Conservation (phyloP, 2,888 invertebrate species). For the Sisyra nigra region DNA sequence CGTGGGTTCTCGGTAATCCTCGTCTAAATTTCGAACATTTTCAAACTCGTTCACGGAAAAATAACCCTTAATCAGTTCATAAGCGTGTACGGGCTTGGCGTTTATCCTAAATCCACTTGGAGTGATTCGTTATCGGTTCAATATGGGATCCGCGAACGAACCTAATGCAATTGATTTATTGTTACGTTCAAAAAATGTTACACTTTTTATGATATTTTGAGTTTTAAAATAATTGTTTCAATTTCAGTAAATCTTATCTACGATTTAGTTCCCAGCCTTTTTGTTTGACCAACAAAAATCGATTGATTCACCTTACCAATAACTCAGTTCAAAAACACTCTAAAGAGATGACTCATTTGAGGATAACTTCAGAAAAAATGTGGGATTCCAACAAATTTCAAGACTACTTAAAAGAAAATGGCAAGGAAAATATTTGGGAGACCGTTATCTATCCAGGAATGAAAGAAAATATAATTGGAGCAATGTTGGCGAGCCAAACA, state of each 20-base stretch:
- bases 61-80: too few species aligned
- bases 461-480: slow-evolving; percentile 36
- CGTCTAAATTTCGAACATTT: too few species aligned
- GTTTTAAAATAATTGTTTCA: slow-evolving; percentile 8
- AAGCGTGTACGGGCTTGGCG: too few species aligned
- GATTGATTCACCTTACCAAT: slow-evolving; percentile 76
- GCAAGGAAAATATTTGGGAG: slow-evolving; percentile 60
- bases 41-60: too few species aligned
- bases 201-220: too few species aligned
- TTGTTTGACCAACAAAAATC: slow-evolving; percentile 59
- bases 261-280: slow-evolving; percentile 76
- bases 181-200: too few species aligned
- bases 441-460: slow-evolving; percentile 62
- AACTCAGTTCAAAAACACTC: slow-evolving; percentile 75
- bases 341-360: slow-evolving; percentile 32
- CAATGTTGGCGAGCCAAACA: slow-evolving; percentile 75
- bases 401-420: slow-evolving; percentile 35
- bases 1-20: too few species aligned
- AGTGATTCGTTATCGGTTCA: too few species aligned
- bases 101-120: too few species aligned
- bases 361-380: slow-evolving; percentile 61
- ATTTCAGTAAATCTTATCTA: slow-evolving; percentile 54
- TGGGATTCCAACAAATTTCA: slow-evolving; percentile 64
- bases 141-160: too few species aligned
- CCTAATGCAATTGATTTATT: too few species aligned